phyloP scores from a whole-genome alignment of 1,140 invertebrate genomes.

The Psix sp. region DNA sequence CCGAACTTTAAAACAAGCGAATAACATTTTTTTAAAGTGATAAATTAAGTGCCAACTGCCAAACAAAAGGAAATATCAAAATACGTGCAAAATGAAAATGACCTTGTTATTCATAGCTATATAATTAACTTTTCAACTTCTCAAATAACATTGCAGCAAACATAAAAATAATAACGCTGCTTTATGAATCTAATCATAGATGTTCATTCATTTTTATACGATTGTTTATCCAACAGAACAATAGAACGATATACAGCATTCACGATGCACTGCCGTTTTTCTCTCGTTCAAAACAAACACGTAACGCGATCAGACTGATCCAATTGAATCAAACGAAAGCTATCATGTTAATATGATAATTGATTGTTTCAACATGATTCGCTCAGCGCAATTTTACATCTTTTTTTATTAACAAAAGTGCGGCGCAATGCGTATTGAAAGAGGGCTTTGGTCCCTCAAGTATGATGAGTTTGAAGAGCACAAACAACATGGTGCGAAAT shows the following conservation, averaged over 20 bases:
- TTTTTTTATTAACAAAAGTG: conserved; percentile 29
- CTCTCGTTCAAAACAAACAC: conserved; percentile 25
- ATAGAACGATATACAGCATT: conserved; percentile 3
- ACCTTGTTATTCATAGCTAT: no score
- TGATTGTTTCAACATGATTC: conserved; percentile 15
- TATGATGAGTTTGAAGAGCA: conserved; percentile 13
- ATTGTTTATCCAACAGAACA: not conserved
- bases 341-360: conserved; percentile 47
- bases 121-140: no score
- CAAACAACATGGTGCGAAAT: conserved; percentile 18
- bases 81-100: no score
- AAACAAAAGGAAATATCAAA: no score
- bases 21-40: no score
- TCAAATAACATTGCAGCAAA: no score
- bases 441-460: conserved; percentile 11
- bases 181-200: no score
- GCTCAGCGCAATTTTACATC: conserved; percentile 1
- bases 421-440: conserved; percentile 14
- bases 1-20: no score
- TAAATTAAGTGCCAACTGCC: no score
- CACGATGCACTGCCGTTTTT: conserved; percentile 9
- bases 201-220: not conserved
- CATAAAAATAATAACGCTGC: no score
- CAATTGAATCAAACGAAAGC: conserved; percentile 30
- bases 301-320: conserved; percentile 11